Base-by-base conservation (phyloP, 1,140 invertebrate species). In the Drosophila repleta region DNA sequence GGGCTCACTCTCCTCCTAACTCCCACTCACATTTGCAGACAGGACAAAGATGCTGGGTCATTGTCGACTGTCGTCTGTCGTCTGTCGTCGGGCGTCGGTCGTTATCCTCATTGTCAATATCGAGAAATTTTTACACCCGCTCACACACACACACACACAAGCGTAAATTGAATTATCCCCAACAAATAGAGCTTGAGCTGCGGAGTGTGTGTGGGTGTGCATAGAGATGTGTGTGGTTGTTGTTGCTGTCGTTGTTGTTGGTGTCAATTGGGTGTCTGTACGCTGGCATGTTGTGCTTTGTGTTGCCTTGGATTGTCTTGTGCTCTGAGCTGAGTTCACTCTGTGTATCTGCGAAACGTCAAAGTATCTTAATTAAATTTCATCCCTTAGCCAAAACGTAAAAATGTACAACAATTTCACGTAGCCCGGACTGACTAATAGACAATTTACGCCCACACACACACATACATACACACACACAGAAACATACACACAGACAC, bases 311-410 rank as follows among this genome's bases (percentile, higher is more conserved):
- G 48, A 63, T 43, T 62, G 48, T 81, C 58, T 71, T 61, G 35
- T 51, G 63, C 46, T 66, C 63, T 74, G 64, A 66, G 74, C 18
- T 48, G n/a, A 71, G 58, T 51, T 45, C 45, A 67, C 60, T 66
- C 64, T 87, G 68, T 87, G 72, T 87, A 82, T 88, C 78, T 83
- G 82, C 62, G 65, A 87, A 68, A 88, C 79, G 83, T 88, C 83
- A 83, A 88, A 88, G 83, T 88, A 88, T 88, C 83, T 88, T 88
- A 88, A 88, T 88, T 88, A 88, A 88, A 88, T 88, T 88, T 88
- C 83, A 88, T 88, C 83, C 83, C 83, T 88, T 88, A 88, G 79
- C 56, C 74, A 73, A 88, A 85, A 87, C 76, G 76, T 87, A 88
- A 87, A 87, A 87, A 87, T 87, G 75, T 85, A 80, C 82, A 87